Percentiles rank a stretch among this genome's conserved stretches.
phyloP scores from a whole-genome alignment of 2,888 invertebrate genomes.

The Eledona agricola region DNA sequence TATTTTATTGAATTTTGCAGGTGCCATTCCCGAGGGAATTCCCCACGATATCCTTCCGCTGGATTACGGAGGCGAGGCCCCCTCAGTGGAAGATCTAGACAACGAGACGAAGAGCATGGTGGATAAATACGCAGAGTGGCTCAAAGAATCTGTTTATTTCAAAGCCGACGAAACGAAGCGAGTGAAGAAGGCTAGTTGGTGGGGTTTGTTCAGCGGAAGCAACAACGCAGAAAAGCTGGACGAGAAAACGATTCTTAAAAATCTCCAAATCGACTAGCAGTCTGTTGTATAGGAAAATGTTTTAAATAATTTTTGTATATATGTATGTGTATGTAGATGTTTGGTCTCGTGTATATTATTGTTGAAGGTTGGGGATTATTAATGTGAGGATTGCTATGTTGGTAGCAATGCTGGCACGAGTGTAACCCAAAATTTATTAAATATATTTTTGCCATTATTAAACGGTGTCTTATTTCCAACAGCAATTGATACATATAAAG shows the following conservation, averaged over 20 bases:
- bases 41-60: constrained; percentile 61
- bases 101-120: constrained; percentile 68
- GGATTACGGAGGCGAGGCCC: constrained; percentile 71
- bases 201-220: constrained; percentile 54
- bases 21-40: constrained; percentile 56
- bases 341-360: too few species aligned
- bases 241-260: constrained; percentile 54
- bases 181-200: constrained; percentile 58
- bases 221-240: constrained; percentile 48
- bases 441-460: too few species aligned
- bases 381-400: too few species aligned
- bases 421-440: too few species aligned
- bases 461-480: too few species aligned
- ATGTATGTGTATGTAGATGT: too few species aligned
- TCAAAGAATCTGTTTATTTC: constrained; percentile 68
- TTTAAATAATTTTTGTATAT: background rate
- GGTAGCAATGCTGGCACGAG: too few species aligned
- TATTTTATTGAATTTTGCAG: constrained; percentile 40
- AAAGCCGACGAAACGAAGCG: constrained; percentile 63
- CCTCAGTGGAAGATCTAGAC: constrained; percentile 66
- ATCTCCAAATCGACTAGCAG: constrained; percentile 57
- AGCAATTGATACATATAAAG: too few species aligned
- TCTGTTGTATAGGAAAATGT: background rate
- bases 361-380: too few species aligned
- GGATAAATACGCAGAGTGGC: constrained; percentile 69